A percentile compares a stretch with the other conserved stretches of the same genome.
Conservation (phyloP, 2,797 vertebrate species). For the Benthosema pterotum region DNA sequence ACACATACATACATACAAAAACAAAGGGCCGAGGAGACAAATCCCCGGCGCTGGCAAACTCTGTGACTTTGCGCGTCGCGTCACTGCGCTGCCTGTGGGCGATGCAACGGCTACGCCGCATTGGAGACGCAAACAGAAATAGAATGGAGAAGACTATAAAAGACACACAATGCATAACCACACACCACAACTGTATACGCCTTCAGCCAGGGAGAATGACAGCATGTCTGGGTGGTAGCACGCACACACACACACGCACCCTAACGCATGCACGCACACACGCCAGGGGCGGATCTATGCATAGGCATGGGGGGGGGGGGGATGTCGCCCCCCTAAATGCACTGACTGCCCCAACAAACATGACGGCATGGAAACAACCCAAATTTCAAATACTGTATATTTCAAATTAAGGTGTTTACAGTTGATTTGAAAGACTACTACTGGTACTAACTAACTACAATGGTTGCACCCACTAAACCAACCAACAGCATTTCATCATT, state of each 20-base stretch:
- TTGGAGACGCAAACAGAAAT: conserved; percentile 66
- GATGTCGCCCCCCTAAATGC: no score
- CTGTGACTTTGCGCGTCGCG: conserved; percentile 42
- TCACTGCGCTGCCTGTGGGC: conserved; percentile 38
- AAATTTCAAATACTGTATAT: no score
- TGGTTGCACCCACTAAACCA: no score
- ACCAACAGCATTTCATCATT: no score
- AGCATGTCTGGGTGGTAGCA: conserved; percentile 39
- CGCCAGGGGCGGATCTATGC: no score
- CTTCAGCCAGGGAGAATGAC: conserved; percentile 50
- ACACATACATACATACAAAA: conserved; percentile 41
- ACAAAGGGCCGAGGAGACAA: conserved; percentile 47
- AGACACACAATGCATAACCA: conserved; percentile 61
- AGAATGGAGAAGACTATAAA: conserved; percentile 62
- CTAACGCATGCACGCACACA: conserved; percentile 14
- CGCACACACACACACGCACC: conserved; percentile 10
- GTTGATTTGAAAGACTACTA: no score
- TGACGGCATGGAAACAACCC: no score
- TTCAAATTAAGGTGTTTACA: no score
- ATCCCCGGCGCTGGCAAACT: conserved; percentile 37
- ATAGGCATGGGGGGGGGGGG: no score
- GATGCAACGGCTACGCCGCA: conserved; percentile 45
- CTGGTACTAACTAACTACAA: no score
- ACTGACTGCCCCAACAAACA: no score
- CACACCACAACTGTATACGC: conserved; percentile 52